phyloP scores from a whole-genome alignment of 2,113 vertebrate genomes.

The Fulmarus glacialis region DNA sequence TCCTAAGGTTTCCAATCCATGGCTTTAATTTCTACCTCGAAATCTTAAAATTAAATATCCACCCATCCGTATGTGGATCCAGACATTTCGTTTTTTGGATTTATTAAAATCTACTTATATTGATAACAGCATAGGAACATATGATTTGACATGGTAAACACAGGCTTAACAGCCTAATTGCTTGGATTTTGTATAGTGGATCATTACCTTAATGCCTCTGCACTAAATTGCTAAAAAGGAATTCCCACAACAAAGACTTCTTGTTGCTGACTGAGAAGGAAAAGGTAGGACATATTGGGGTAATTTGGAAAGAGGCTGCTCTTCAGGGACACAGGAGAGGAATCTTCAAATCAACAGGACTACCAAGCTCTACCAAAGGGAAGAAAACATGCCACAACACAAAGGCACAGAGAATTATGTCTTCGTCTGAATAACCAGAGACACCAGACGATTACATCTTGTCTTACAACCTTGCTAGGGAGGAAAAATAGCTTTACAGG shows the following conservation, averaged over 20 bases:
- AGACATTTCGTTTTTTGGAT: neutral
- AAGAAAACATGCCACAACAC: neutral
- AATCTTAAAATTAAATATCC: neutral
- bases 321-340: neutral
- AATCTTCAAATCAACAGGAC: neutral
- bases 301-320: neutral
- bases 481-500: neutral
- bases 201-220: neutral
- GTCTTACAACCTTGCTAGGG: no score
- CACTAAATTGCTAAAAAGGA: neutral
- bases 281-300: neutral
- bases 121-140: neutral
- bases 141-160: neutral
- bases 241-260: neutral
- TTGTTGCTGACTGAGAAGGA: neutral
- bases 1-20: neutral
- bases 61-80: neutral
- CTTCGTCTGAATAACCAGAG: neutral
- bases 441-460: fast-evolving
- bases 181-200: neutral
- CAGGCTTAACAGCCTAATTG: neutral
- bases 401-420: neutral
- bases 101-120: neutral
- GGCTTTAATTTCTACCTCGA: neutral
- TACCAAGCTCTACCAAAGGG: neutral